Evolutionary conservation across 1,140 invertebrate species (phyloP).

Genomic region (Pseudomyrmex pallidus): DNA sequence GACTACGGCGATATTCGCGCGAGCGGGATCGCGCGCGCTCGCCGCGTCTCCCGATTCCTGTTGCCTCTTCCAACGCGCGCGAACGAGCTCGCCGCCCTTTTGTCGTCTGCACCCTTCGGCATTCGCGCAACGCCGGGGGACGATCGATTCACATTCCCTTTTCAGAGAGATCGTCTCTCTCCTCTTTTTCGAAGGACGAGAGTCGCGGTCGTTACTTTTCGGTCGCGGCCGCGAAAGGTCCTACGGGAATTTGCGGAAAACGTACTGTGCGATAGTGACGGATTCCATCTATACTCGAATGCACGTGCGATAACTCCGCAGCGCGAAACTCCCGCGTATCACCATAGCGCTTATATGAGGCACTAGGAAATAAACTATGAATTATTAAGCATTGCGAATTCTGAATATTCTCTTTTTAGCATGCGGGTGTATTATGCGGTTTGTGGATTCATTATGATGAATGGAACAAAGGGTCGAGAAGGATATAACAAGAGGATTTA

Average conservation of each 20-base stretch:
- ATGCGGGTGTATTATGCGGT: conserved; percentile 28
- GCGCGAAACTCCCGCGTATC: too few relatives aligned
- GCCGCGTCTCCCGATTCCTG: conserved; percentile 67
- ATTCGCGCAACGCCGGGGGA: not conserved
- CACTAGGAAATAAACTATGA: conserved; percentile 34
- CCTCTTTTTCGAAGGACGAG: conserved; percentile 12
- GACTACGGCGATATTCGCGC: conserved; percentile 68
- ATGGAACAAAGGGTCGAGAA: conserved; percentile 45
- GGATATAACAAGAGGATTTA: conserved; percentile 53
- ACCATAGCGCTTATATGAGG: not conserved
- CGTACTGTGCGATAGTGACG: conserved; percentile 16
- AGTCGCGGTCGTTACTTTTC: conserved; percentile 32
- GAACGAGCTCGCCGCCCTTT: conserved; percentile 40
- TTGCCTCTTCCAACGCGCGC: conserved; percentile 13
- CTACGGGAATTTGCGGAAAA: conserved; percentile 40
- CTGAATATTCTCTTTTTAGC: conserved; percentile 26
- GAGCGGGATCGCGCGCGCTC: conserved; percentile 38
- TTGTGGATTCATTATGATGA: conserved; percentile 48
- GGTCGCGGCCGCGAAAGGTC: not conserved
- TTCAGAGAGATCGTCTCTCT: conserved; percentile 35
- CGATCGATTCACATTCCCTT: conserved; percentile 7
- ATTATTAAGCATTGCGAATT: conserved; percentile 39
- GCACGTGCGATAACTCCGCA: too few relatives aligned
- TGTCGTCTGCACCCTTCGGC: conserved; percentile 38
- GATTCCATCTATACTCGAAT: not conserved